Percentiles rank a stretch among this genome's conserved stretches.
phyloP scores from a whole-genome alignment of 2,797 vertebrate species.

The Alectoris magna region DNA sequence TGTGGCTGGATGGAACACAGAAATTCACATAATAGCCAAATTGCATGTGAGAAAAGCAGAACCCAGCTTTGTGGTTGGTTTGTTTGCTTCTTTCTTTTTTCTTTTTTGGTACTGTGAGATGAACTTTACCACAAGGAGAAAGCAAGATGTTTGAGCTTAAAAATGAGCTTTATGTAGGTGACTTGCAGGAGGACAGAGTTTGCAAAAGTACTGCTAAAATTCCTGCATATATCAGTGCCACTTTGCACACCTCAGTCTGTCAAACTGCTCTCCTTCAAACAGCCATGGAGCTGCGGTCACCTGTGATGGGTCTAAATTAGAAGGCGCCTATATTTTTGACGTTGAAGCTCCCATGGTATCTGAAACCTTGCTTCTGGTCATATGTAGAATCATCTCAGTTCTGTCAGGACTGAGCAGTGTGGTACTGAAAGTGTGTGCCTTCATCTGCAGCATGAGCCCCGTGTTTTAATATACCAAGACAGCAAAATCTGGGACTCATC shows the following conservation, averaged over 20 bases:
- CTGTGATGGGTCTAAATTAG: not conserved
- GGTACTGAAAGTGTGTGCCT: not conserved
- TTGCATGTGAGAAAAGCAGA: not conserved
- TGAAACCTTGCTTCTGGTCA: constrained; percentile 21
- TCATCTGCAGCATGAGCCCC: not conserved
- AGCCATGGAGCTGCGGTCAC: not conserved
- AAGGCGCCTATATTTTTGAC: not conserved
- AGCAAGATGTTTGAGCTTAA: not conserved
- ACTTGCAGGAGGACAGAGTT: not conserved
- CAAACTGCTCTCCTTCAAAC: not conserved
- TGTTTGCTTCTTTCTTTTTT: not conserved
- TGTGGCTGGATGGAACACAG: not conserved
- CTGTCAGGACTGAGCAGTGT: not conserved
- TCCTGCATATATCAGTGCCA: not conserved
- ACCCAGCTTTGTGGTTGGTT: not conserved
- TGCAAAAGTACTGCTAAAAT: not conserved
- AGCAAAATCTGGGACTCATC: not conserved
- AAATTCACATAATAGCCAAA: not conserved
- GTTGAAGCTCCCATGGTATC: not conserved
- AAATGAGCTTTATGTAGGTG: not conserved
- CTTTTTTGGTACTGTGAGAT: not conserved
- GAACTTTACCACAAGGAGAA: not conserved
- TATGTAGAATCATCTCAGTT: not conserved
- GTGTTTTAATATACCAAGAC: not conserved
- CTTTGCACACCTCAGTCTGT: not conserved